These are phyloP conservation scores for Bagarius yarrelli DNA, from an alignment of 2,113 vertebrate genomes.

Conservation along the genomic window DNA sequence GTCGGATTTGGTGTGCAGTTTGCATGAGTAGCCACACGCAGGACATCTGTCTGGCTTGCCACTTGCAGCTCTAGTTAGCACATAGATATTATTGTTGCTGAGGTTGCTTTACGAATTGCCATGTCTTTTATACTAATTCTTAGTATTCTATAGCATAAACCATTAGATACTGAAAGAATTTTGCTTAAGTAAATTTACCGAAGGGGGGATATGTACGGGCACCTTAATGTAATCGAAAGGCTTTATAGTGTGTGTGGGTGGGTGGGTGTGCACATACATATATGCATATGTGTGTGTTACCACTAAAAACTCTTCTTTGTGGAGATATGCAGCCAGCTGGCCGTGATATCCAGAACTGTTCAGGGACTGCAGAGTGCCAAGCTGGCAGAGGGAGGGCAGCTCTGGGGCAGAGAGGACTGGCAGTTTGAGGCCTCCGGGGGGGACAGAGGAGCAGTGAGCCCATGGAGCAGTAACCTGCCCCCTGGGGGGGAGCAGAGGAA, in stretches of 20 bases:
- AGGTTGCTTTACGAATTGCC: slow-evolving; percentile 44
- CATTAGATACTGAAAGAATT: slow-evolving; percentile 47
- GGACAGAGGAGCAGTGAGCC: slow-evolving; percentile 32
- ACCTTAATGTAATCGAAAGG: background rate
- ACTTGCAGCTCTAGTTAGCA: slow-evolving; percentile 23
- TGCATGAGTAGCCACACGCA: slow-evolving; percentile 43
- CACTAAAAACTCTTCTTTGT: slow-evolving; percentile 45
- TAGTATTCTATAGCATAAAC: slow-evolving; percentile 29
- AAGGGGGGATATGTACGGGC: slow-evolving; percentile 20
- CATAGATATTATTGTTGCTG: slow-evolving; percentile 33
- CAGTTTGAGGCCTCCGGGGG: slow-evolving; percentile 49
- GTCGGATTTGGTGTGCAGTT: slow-evolving; percentile 38
- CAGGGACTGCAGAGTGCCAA: slow-evolving; percentile 48
- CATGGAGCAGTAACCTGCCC: slow-evolving; percentile 42
- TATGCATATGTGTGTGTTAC: slow-evolving; percentile 29
- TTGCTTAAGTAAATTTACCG: slow-evolving; percentile 35
- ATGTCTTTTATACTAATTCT: slow-evolving; percentile 53
- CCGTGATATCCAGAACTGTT: slow-evolving; percentile 33
- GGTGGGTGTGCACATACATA: background rate
- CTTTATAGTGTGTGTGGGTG: background rate
- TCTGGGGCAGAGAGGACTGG: slow-evolving; percentile 54
- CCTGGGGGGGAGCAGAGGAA: slow-evolving; percentile 4
- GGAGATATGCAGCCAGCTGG: slow-evolving; percentile 52
- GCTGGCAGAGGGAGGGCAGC: slow-evolving; percentile 52
- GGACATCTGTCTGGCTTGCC: slow-evolving; percentile 43